A percentile compares a stretch with the other conserved stretches of the same genome.
These are phyloP conservation scores for Apogon talboti DNA, from an alignment of 2,797 vertebrate species.

Conservation along the genomic window DNA sequence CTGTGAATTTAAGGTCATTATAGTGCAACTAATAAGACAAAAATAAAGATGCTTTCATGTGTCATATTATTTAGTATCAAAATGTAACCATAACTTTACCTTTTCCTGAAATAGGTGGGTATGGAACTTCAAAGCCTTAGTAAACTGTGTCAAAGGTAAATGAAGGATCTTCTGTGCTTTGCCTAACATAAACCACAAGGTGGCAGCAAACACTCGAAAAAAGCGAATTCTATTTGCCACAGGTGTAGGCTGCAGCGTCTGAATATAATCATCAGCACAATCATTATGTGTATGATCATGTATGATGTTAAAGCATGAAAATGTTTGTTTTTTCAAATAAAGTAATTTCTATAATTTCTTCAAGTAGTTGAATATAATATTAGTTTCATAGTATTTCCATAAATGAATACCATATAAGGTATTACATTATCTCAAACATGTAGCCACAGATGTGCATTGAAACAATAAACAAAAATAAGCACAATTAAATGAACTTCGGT, in stretches of 20 bases:
- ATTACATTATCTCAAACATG: not conserved
- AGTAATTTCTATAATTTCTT: no score
- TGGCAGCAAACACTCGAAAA: slow-evolving; percentile 42
- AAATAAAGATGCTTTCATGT: no score
- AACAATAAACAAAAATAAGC: not conserved
- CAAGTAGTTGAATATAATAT: no score
- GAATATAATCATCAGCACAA: no score
- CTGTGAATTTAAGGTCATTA: slow-evolving; percentile 15
- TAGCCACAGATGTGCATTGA: not conserved
- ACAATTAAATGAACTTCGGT: not conserved
- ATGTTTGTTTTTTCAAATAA: not conserved
- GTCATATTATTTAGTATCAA: no score
- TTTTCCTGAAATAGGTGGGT: no score
- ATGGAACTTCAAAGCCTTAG: no score
- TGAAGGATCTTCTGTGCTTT: not conserved
- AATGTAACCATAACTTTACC: not conserved
- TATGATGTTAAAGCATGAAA: not conserved
- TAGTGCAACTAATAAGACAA: no score
- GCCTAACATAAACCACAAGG: slow-evolving; percentile 37
- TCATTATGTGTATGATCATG: no score
- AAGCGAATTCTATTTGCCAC: not conserved
- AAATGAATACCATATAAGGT: not conserved
- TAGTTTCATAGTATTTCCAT: no score
- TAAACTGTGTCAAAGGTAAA: no score
- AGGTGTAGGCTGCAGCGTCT: no score